Percentiles rank a stretch among this genome's conserved stretches.
These are phyloP conservation scores for Onthophagus taurus DNA, from an alignment of 1,140 invertebrate genomes.

Conservation along the genomic window DNA sequence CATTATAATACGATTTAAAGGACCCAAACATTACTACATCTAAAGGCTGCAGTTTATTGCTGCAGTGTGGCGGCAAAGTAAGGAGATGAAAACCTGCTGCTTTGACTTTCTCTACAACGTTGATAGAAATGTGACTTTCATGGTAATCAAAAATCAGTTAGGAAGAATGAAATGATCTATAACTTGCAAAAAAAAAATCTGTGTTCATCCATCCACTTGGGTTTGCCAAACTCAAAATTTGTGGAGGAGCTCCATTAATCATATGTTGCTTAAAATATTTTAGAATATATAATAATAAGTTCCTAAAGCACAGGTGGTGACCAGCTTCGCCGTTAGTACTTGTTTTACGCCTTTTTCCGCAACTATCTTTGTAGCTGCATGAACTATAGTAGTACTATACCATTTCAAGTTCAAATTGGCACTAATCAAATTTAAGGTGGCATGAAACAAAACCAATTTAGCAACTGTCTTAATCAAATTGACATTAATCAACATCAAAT, in stretches of 20 bases:
- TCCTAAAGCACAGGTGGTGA: too few relatives aligned
- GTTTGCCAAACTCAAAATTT: conserved; percentile 31
- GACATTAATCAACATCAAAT: too few relatives aligned
- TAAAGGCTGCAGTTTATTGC: conserved; percentile 38
- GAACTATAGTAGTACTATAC: conserved; percentile 5
- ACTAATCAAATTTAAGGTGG: too few relatives aligned
- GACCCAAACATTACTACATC: conserved; percentile 25
- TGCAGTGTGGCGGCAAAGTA: conserved; percentile 36
- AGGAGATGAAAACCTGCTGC: conserved; percentile 32
- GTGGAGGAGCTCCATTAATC: conserved; percentile 29
- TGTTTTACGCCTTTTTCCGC: conserved; percentile 25
- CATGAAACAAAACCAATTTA: too few relatives aligned
- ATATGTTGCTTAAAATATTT: conserved; percentile 28
- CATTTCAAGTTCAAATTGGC: too few relatives aligned
- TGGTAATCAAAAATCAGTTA: conserved; percentile 22
- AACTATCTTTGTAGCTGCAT: conserved; percentile 21
- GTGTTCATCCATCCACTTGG: conserved; percentile 39
- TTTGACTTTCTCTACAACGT: conserved; percentile 23
- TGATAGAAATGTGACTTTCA: conserved; percentile 19
- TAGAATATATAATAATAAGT: conserved; percentile 31
- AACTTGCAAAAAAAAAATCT: too few relatives aligned
- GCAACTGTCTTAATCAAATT: too few relatives aligned
- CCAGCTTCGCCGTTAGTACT: conserved; percentile 34
- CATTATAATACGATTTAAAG: background rate
- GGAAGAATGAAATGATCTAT: too few relatives aligned